Evolutionary conservation across 2,113 vertebrate species (phyloP).

Genomic region (Asarcornis scutulata): DNA sequence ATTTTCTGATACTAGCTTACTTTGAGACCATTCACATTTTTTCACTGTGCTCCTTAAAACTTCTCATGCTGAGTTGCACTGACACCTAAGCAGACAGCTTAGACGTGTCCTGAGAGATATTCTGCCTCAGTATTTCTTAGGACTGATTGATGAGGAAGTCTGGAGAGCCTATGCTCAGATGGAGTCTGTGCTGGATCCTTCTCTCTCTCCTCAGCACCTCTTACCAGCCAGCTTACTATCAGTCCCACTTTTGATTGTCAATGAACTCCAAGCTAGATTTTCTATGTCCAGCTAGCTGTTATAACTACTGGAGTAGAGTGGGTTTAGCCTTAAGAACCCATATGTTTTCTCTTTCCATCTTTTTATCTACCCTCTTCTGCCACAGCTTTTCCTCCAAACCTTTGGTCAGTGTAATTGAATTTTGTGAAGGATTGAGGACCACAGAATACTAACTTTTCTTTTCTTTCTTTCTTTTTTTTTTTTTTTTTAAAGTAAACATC

Average conservation of each 20-base stretch:
- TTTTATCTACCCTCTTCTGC: neutral
- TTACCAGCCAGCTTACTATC: neutral
- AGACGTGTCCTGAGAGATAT: neutral
- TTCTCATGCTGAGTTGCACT: neutral
- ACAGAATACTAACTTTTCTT: neutral
- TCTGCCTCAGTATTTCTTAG: neutral
- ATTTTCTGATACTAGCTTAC: neutral
- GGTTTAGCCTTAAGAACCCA: neutral
- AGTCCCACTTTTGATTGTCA: neutral
- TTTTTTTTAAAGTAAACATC: neutral
- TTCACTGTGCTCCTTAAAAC: neutral
- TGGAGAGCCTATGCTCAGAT: fast-evolving
- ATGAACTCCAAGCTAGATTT: neutral
- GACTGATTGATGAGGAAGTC: neutral
- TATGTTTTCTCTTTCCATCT: fast-evolving
- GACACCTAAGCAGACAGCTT: neutral
- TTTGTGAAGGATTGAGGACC: neutral
- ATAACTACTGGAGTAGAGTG: neutral
- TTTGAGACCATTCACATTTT: neutral
- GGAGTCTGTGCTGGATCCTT: neutral
- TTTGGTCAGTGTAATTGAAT: neutral
- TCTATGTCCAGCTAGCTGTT: neutral
- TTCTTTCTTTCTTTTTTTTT: too few relatives aligned
- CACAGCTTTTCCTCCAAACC: neutral
- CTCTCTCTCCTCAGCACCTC: neutral